Base-by-base conservation (phyloP, 1,140 invertebrate species). In the Nautilus pompilius region DNA sequence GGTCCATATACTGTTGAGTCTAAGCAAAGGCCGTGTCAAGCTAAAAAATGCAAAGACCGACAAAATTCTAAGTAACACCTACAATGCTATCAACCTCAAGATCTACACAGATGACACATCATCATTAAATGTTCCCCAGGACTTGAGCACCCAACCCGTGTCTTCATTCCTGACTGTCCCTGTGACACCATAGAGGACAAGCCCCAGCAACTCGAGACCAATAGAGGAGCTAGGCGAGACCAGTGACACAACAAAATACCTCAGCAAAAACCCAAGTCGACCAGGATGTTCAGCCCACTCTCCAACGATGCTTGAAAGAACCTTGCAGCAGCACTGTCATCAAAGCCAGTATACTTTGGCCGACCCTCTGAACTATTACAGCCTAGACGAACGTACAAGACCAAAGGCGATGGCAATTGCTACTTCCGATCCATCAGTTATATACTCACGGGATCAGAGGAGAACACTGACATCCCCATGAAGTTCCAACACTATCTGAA, bases 341-440 rank as follows among this genome's bases (percentile, higher is more conserved):
- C 36, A 41, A 41, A 41, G n/a, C n/a, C 36, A 41, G n/a, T 41
- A 41, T n/a, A 41, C n/a, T 41, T 41, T 41, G 36, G 36, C 36
- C 36, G 1, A 41, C 36, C 1, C 1, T 41, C n/a, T 41, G 1
- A 41, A 41, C 36, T 41, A n/a, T 1, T 29, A 60, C 41, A 53
- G 26, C 36, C 17, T 8, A 20, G 24, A 30, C 48, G 58, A n/a
- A 41, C 56, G 22, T 58, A 58, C 34, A 58, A 32, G 22, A 60
- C 58, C 58, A 60, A 60, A 60, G 17, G 20, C 48, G 48, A 60
- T 51, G 36, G 36, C 36, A 54, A 51, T 30, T 60, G 58, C 58
- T 57, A 51, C 41, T 49, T 60, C 58, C 10, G 34, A 24, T 46
- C 13, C 58, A 60, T 60, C 36, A 60, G 58, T 53, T 60, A 60